Percentiles rank a stretch among this genome's conserved stretches.
These are phyloP conservation scores for Dromius quadrimaculatus DNA, from an alignment of 2,888 invertebrate genomes.

Conservation along the genomic window DNA sequence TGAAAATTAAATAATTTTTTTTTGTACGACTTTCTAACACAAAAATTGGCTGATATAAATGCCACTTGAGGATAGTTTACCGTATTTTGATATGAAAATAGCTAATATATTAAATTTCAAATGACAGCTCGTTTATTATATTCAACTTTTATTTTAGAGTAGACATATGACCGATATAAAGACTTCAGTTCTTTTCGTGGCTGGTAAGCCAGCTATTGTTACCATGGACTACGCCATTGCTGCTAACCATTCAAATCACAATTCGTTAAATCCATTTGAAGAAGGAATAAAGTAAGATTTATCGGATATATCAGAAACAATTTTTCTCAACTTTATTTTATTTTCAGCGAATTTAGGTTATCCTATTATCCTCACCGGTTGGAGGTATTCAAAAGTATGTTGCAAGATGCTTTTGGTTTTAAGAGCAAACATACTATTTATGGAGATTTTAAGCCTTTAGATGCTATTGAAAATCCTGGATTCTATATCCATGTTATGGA, in stretches of 20 bases:
- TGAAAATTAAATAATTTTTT: no score
- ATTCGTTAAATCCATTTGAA: conserved; percentile 54
- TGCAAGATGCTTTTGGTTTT: conserved; percentile 77
- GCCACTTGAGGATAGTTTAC: no score
- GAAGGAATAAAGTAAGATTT: conserved; percentile 59
- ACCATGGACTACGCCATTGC: conserved; percentile 86
- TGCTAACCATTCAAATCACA: conserved; percentile 60
- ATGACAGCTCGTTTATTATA: no score
- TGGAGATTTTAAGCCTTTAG: conserved; percentile 83
- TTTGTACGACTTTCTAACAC: no score
- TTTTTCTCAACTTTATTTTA: neutral
- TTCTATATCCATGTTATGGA: conserved; percentile 89
- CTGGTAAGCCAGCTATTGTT: conserved; percentile 81
- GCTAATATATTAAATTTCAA: no score
- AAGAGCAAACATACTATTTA: conserved; percentile 78
- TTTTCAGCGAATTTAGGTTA: conserved; percentile 81
- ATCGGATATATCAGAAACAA: neutral
- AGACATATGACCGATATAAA: conserved; percentile 85
- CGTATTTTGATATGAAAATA: no score
- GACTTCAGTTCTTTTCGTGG: conserved; percentile 85
- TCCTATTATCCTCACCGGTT: conserved; percentile 90
- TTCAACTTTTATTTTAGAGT: conserved; percentile 70
- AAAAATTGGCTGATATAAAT: no score
- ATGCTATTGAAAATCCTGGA: conserved; percentile 75
- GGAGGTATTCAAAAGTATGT: conserved; percentile 77